A percentile compares a stretch with the other conserved stretches of the same genome.
phyloP scores from a whole-genome alignment of 2,888 invertebrate genomes.

The Saturnia pavonia region DNA sequence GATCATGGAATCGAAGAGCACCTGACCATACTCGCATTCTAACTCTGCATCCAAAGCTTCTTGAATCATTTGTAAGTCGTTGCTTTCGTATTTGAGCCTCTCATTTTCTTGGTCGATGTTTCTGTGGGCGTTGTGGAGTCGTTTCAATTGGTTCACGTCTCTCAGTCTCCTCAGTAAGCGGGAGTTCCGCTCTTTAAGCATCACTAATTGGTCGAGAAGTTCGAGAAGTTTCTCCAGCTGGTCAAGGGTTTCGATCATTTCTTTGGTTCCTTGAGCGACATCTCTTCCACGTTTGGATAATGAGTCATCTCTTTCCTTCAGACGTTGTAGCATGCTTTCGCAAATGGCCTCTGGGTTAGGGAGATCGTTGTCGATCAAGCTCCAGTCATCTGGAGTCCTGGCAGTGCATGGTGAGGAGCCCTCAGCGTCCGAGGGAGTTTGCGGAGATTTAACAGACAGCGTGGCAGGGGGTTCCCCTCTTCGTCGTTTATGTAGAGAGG shows the following conservation, averaged over 20 bases:
- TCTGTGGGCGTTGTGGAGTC: conserved; percentile 82
- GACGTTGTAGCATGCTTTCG: conserved; percentile 66
- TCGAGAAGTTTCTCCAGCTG: conserved; percentile 90
- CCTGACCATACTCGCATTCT: conserved; percentile 84
- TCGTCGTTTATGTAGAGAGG: conserved; percentile 71
- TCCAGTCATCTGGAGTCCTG: conserved; percentile 66
- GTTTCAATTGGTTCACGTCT: conserved; percentile 87
- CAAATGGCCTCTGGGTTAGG: conserved; percentile 64
- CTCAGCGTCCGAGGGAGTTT: conserved; percentile 69
- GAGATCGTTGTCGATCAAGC: conserved; percentile 49
- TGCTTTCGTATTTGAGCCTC: conserved; percentile 57
- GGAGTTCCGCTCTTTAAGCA: conserved; percentile 87
- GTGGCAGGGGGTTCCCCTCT: conserved; percentile 71
- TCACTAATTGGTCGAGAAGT: conserved; percentile 88
- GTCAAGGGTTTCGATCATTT: conserved; percentile 86
- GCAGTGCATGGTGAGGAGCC: conserved; percentile 73
- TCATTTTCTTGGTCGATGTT: conserved; percentile 72
- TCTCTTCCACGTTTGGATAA: conserved; percentile 79
- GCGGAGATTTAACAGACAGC: conserved; percentile 63
- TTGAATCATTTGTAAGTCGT: conserved; percentile 66
- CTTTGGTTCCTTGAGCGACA: conserved; percentile 80
- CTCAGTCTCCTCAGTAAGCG: conserved; percentile 85
- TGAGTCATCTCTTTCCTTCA: conserved; percentile 68
- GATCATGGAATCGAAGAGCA: conserved; percentile 84
- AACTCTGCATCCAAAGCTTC: conserved; percentile 81